These are phyloP conservation scores for Drosophila nr. perissopoda DNA, from an alignment of 2,888 invertebrate species.

Conservation along the genomic window DNA sequence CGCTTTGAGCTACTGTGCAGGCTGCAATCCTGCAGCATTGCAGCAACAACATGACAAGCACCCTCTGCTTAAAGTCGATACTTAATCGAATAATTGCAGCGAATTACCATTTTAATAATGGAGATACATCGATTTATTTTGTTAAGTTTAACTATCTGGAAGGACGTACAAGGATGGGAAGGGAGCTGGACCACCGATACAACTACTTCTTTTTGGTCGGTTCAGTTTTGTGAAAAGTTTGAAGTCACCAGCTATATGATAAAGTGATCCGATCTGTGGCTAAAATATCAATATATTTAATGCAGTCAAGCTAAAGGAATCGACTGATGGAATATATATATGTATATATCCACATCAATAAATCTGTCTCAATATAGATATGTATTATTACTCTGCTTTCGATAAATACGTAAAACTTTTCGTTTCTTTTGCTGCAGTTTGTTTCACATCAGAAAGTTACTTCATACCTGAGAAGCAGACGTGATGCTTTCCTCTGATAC, in stretches of 20 bases:
- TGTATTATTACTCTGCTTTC: not conserved
- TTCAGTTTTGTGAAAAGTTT: not conserved
- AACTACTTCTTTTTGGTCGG: not conserved
- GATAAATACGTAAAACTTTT: not conserved
- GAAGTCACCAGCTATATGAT: not conserved
- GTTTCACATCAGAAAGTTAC: not conserved
- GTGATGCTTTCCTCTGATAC: not conserved
- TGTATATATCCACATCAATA: not conserved
- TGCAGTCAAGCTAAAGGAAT: not conserved
- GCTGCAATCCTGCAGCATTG: slow-evolving; percentile 15
- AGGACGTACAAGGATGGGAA: not conserved
- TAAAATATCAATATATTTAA: not conserved
- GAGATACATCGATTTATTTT: too few species aligned
- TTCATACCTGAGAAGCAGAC: not conserved
- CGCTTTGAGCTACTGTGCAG: slow-evolving; percentile 19
- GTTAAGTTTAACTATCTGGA: not conserved
- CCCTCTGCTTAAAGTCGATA: slow-evolving; percentile 10
- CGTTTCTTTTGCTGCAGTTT: not conserved
- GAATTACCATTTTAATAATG: not conserved
- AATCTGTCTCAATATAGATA: not conserved
- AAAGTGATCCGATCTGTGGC: not conserved
- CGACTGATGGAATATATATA: not conserved
- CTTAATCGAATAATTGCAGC: not conserved
- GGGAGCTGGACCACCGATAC: not conserved
- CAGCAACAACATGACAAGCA: slow-evolving; percentile 31